Conservation (phyloP, 2,113 vertebrate genomes). For the Baryphthengus martii region DNA sequence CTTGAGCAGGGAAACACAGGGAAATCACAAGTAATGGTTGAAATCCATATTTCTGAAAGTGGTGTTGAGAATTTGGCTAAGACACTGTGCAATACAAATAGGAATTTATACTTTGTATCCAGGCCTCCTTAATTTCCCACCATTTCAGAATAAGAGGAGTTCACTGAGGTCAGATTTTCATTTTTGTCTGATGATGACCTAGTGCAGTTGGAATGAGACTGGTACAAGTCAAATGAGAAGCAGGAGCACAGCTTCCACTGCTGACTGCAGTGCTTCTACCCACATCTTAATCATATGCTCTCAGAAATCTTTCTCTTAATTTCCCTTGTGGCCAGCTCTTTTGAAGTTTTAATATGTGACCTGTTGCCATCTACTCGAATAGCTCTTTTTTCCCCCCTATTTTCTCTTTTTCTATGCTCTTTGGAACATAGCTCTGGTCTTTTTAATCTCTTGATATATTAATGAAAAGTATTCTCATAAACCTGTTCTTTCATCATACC, state of each 20-base stretch:
- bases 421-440: neutral
- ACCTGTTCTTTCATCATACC: neutral
- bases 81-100: neutral
- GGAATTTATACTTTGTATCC: neutral
- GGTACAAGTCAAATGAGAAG: conserved; percentile 3
- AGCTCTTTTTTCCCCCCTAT: neutral
- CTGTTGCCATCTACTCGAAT: neutral
- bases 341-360: conserved; percentile 31
- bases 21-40: neutral
- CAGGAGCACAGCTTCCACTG: neutral
- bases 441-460: neutral
- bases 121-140: neutral
- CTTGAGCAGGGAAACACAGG: neutral
- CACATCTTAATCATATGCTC: conserved; percentile 26
- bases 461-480: conserved; percentile 13
- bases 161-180: neutral
- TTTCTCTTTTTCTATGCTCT: neutral
- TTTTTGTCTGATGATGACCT: neutral
- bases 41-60: neutral
- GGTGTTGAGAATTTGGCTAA: neutral
- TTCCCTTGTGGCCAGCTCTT: conserved; percentile 1
- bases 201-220: neutral
- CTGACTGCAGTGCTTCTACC: conserved; percentile 7
- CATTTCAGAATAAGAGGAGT: neutral
- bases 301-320: conserved; percentile 23